Conservation (phyloP, 1,140 invertebrate genomes). For the Nebria ingens region DNA sequence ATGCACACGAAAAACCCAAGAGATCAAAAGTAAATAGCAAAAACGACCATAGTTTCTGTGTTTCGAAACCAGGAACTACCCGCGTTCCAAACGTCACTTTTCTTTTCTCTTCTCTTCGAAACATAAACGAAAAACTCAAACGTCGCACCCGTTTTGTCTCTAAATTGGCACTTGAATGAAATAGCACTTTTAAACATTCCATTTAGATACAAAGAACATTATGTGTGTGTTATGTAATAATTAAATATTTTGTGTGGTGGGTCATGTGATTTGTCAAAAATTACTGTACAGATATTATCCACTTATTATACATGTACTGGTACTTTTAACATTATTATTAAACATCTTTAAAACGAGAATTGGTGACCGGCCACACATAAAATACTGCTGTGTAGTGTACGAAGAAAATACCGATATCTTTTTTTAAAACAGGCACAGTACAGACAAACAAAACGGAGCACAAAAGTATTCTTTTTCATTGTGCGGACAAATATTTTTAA, state of each 20-base stretch:
- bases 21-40: not conserved
- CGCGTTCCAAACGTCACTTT: not conserved
- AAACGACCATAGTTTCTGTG: not conserved
- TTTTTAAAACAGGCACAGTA: slow-evolving; percentile 30
- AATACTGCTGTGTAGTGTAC: no score
- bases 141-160: slow-evolving; percentile 10
- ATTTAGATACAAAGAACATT: not conserved
- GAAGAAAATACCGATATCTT: not conserved
- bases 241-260: no score
- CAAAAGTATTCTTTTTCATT: no score
- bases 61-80: not conserved
- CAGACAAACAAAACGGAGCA: slow-evolving; percentile 27
- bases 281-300: no score
- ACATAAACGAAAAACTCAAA: no score
- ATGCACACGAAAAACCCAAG: no score
- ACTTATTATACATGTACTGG: no score
- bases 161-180: slow-evolving; percentile 33
- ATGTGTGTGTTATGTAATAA: not conserved
- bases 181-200: slow-evolving; percentile 26
- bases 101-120: slow-evolving; percentile 10
- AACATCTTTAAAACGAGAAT: no score
- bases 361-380: no score
- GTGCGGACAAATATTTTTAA: no score
- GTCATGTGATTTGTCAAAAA: no score
- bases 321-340: no score